These are phyloP conservation scores for Drosophila dunni DNA, from an alignment of 1,140 invertebrate species.

Conservation along the genomic window DNA sequence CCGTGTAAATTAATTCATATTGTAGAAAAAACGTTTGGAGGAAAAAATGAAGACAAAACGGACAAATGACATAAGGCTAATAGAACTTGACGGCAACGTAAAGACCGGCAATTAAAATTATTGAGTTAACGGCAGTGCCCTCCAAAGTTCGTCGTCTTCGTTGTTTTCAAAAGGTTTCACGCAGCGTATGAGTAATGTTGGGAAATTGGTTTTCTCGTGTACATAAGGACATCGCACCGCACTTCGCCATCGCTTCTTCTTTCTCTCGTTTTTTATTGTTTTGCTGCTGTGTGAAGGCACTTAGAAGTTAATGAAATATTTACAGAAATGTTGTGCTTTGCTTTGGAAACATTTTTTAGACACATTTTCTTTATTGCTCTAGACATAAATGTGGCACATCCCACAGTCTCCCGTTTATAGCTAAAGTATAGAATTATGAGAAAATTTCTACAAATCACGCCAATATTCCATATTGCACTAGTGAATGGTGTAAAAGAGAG, in stretches of 20 bases:
- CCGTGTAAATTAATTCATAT: slow-evolving; percentile 65
- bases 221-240: neutral
- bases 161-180: slow-evolving; percentile 57
- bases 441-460: slow-evolving; percentile 78
- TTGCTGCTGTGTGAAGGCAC: slow-evolving; percentile 66
- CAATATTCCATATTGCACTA: slow-evolving; percentile 59
- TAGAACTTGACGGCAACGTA: slow-evolving; percentile 25
- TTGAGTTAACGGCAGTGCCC: slow-evolving; percentile 38
- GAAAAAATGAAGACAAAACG: slow-evolving; percentile 4
- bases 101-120: slow-evolving; percentile 71
- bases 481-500: slow-evolving; percentile 54
- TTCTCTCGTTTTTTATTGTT: slow-evolving; percentile 67
- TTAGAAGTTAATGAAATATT: slow-evolving; percentile 82
- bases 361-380: slow-evolving; percentile 30
- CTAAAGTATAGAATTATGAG: slow-evolving; percentile 55
- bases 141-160: slow-evolving; percentile 21
- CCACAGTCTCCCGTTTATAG: neutral
- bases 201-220: slow-evolving; percentile 36
- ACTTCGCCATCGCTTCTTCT: neutral
- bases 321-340: slow-evolving; percentile 69
- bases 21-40: slow-evolving; percentile 9
- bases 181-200: slow-evolving; percentile 77
- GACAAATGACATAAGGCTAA: slow-evolving; percentile 31
- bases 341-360: slow-evolving; percentile 58
- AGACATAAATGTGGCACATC: slow-evolving; percentile 4